Evolutionary conservation across 2,888 invertebrate species (phyloP).

Genomic region (Drosophila paracracens): DNA sequence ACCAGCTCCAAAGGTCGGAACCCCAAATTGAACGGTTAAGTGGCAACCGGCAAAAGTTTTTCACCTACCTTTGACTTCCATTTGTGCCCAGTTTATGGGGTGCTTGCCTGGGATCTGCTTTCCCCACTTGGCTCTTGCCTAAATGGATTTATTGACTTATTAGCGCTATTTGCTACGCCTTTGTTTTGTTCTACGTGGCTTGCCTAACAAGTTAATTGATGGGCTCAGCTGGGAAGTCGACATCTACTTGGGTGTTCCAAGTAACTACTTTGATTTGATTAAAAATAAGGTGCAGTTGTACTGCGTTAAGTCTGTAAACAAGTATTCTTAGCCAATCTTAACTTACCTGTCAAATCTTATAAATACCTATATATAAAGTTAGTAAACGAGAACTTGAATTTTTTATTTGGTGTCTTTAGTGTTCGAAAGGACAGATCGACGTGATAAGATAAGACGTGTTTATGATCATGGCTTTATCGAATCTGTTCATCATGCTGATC

Average conservation of each 20-base stretch:
- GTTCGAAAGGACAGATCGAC: background rate
- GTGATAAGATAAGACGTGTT: background rate
- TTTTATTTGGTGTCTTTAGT: background rate
- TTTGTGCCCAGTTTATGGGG: conserved; percentile 20
- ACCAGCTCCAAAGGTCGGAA: conserved; percentile 52
- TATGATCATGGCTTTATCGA: background rate
- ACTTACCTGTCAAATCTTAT: background rate
- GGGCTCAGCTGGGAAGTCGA: background rate
- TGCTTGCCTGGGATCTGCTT: conserved; percentile 21
- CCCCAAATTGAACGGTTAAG: conserved; percentile 70
- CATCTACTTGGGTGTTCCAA: background rate
- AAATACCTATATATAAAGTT: background rate
- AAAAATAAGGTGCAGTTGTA: background rate
- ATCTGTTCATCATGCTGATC: background rate
- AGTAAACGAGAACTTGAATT: background rate
- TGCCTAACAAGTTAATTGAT: conserved; percentile 37
- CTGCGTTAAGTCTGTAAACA: background rate
- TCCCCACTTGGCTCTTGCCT: conserved; percentile 14
- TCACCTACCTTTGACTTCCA: conserved; percentile 60
- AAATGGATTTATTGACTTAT: conserved; percentile 71
- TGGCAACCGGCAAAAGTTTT: conserved; percentile 61
- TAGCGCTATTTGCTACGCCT: conserved; percentile 39
- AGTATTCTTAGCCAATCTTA: background rate
- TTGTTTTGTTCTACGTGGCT: background rate
- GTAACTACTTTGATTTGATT: background rate